Base-by-base conservation (phyloP, 2,797 vertebrate species). In the Phalloptychus januarius region DNA sequence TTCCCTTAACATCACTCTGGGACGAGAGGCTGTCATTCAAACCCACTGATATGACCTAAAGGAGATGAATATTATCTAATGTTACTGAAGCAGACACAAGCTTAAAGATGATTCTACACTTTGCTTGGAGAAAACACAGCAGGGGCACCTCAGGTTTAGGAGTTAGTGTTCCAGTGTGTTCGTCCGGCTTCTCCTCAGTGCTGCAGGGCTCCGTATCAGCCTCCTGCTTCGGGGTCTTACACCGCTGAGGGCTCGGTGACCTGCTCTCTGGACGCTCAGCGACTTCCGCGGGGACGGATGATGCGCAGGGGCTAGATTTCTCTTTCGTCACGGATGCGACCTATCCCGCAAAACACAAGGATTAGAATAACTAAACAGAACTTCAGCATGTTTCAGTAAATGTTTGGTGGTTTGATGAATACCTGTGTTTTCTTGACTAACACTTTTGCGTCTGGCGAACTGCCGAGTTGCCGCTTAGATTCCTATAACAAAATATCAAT, bases 1-100 rank as follows among this genome's bases (percentile, higher is more conserved):
- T 97, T 70, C 96, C 97, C 73, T 88, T 93, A 4, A 76, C 85
- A 76, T 94, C 94, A 45, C 87, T 74, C 56, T 91, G 93, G 23
- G 88, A 89, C n/a, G 87, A 85, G n/a, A 90, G 79, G 80, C 84
- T 84, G 69, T 94, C 92, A 50, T 81, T 93, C 82, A 92, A 80
- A 74, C 83, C 40, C 13, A 77, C 82, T 48, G 86, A 71, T n/a
- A 85, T 80, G 72, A 71, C 88, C 95, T 96, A 33, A 7, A 77
- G 45, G 74, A 50, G 54, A 77, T 23, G 15, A 74, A 72, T 12
- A 18, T 46, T n/a, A 56, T 48, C 44, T 18, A 15, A 0, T 7
- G 36, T 58, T 50, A 79, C 18, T 61, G 31, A 48, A 48, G 42
- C 42, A 31, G 63, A 76, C n/a, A 25, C 31, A 12, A 75, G 23